Evolutionary conservation across 2,888 invertebrate genomes (phyloP), one percentile per base, ranked within the genome.

Genomic region (Euspilapteryx auroguttella): DNA sequence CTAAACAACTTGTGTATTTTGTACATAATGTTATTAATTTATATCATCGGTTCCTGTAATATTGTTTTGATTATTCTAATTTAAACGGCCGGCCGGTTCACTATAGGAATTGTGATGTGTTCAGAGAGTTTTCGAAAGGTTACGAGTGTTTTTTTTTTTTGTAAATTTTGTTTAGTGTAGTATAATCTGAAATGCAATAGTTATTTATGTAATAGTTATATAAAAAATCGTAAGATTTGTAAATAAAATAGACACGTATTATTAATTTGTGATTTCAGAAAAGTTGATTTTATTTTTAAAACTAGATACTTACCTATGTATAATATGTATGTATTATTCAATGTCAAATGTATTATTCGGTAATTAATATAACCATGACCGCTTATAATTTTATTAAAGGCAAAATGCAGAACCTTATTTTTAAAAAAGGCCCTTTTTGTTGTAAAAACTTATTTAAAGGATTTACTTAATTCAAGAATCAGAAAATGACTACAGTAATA

Each of bases 171-270:
- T 57, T n/a, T 64, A 58, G 54, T 51, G 55, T 73, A 71, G 65
- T 7, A 54, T 50, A 51, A 48, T 66, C 62, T 49, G 56, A 69
- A 69, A 69, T 62, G 73, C 75, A 75, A 75, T 73, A 75, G 75
- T 71, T 71, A 75, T 68, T 73, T 75, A 75, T 75, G 66, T 65
- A 59, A 56, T 73, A 69, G 65, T 47, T n/a, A n/a, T n/a, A n/a
- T n/a, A 55, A 52, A 30, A 44, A 57, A 49, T 53, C 50, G 48
- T 47, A 50, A 50, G 55, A 58, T 46, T 52, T 73, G 75, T 75
- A 75, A 56, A 73, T 75, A 75, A n/a, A n/a, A 50, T 49, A 51
- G 50, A 57, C n/a, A n/a, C 44, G 55, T 55, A 56, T 55, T 50
- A 39, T 53, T 49, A 48, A 52, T 48, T 44, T 39, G 43, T 36